Base-by-base conservation (phyloP, 2,797 vertebrate species). In the Micropoecilia bifurca region DNA sequence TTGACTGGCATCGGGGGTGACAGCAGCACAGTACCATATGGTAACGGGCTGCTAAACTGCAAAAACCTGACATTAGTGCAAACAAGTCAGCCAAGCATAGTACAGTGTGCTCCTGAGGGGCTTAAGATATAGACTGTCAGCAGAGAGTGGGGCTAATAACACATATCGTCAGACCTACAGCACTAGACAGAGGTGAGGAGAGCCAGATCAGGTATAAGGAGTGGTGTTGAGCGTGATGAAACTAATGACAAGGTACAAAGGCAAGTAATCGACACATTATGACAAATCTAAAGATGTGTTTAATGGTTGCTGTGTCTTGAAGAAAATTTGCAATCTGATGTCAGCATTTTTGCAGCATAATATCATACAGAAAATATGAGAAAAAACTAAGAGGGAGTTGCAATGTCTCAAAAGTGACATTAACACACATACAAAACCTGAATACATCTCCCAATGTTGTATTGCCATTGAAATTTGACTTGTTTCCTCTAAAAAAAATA, bases 1-100 rank as follows among this genome's bases (percentile, higher is more conserved):
- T 89, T 96, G 95, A 96, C 89, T 95, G 95, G 94, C 94, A 93
- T 92, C 69, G 74, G 92, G 90, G 94, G 91, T 94, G 93, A 95
- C 90, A 90, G 92, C 93, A 95, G 92, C 95, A 90, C 94, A 92
- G 89, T 91, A 91, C 93, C 94, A 94, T 95, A 94, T 94, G 94
- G 95, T 93, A 94, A 92, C 91, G 78, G 94, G 91, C 93, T 94
- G 93, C 88, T 95, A 94, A 69, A 93, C 92, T 83, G 85, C 91
- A 90, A 93, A 94, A 94, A 95, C 91, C 93, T 95, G 95, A 96
- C 95, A 94, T 94, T 90, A 94, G 93, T 89, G 88, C 95, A 95
- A 95, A 96, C 94, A 95, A 95, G 94, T 95, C 95, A 94, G 94
- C 92, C 90, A 93, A 93, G 92, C 92, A 85, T 89, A 85, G 91